Conservation (phyloP, 1,140 invertebrate species). For the Pentalonia nigronervosa region DNA sequence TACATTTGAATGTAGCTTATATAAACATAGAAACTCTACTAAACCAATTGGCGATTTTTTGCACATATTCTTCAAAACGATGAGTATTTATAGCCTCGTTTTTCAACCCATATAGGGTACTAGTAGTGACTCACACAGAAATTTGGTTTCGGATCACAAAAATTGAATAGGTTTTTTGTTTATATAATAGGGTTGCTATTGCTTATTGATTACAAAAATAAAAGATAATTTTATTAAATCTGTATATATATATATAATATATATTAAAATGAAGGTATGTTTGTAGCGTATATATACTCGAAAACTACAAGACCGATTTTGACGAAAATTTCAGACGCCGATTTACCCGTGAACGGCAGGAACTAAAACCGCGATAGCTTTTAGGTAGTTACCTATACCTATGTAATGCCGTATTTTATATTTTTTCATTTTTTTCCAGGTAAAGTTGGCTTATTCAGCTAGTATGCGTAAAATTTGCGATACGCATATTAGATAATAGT, state of each 20-base stretch:
- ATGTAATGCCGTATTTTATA: too few relatives aligned
- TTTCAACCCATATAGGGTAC: background rate
- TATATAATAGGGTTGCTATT: background rate
- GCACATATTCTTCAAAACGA: background rate
- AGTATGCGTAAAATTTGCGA: too few relatives aligned
- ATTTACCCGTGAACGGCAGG: too few relatives aligned
- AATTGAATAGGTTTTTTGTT: background rate
- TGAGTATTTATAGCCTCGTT: background rate
- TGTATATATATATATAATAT: background rate
- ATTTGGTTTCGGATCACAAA: background rate
- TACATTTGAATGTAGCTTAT: background rate
- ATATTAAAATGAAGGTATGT: background rate
- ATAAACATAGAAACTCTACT: background rate
- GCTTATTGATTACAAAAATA: background rate
- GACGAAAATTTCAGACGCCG: background rate
- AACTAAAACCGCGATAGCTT: too few relatives aligned
- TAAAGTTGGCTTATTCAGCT: too few relatives aligned
- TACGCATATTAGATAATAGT: too few relatives aligned
- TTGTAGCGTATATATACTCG: background rate
- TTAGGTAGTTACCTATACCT: too few relatives aligned
- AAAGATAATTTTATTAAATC: background rate
- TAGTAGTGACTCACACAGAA: background rate
- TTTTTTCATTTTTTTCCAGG: too few relatives aligned
- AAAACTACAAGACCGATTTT: background rate
- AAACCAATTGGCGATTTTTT: background rate